Base-by-base conservation (phyloP, 2,797 vertebrate genomes). In the Oreochromis mossambicus region DNA sequence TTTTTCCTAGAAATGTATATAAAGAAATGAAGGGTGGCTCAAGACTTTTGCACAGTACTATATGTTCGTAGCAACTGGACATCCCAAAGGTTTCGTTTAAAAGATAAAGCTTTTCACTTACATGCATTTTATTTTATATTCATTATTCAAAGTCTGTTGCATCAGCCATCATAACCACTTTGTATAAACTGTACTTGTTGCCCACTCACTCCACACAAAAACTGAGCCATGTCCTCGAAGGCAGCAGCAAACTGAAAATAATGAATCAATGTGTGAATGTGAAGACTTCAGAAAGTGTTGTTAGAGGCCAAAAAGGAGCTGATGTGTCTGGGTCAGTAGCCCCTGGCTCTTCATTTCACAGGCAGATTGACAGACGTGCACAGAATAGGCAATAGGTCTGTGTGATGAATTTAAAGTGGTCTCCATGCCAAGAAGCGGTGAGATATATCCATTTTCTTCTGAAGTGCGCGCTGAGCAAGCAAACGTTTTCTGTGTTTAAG, bases 321-420 rank as follows among this genome's bases (percentile, higher is more conserved):
- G 91, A 90, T 90, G 91, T 87, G 94, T 89, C 82, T 86, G 85
- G 86, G 88, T 90, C 92, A 83, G 88, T 85, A 61, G 91, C 94
- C 93, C 86, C 87, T 89, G 91, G 93, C 92, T 91, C 87, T 85
- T 93, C 86, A 82, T 92, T 94, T 93, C 91, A 92, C 84, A 84
- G 88, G 84, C 85, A 85, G 87, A 92, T 93, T 94, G 93, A 91
- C 70, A 63, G 79, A 90, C 86, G 85, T 93, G 91, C 75, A 32
- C 81, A 51, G 92, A 94, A 91, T 90, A 50, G n/a, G 81, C 80
- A 88, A 77, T 50, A 46, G 82, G 55, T 78, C 54, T 78, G 77
- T 77, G 50, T 52, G 91, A 88, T 88, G 86, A 91, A 92, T 94
- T 90, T 89, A 70, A 92, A 93, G 86, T 48, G 77, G 52, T 58